Evolutionary conservation across 1,140 invertebrate species (phyloP), one percentile per base, ranked within the genome.

Genomic region (Anthonomus grandis): DNA sequence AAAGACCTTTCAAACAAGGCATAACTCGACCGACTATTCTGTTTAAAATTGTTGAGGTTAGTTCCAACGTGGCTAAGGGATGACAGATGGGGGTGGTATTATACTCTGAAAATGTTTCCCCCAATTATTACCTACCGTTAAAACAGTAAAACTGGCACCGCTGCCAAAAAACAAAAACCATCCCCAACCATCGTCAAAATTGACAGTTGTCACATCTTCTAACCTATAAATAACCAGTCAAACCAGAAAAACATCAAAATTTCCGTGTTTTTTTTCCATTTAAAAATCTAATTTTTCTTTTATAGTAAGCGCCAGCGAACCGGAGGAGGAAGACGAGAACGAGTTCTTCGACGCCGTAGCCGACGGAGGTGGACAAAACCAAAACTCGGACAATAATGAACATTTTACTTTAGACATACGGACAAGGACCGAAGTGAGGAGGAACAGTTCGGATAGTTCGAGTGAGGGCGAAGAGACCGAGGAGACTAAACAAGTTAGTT

Each of bases 341-440:
- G 91, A 93, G 65, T 98, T 95, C 76, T 95, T 91, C 71, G 94
- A 97, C 79, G 93, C 93, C 2, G 79, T 89, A 74, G 87, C 89
- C 67, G 83, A 85, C 38, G 83, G 78, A 25, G 74, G 74, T 51
- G n/a, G n/a, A n/a, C 70, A 74, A 47, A 64, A 41, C 52, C 71
- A 74, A 47, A 66, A 46, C 46, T 58, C 68, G 45, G 64, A 74
- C 61, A 72, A 74, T 8, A 78, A 80, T 58, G 76, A 78, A 62
- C 78, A 73, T 59, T 87, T 87, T 71, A 85, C 86, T 51, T 75
- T 88, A 59, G 86, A 81, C 71, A 81, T 87, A 68, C 78, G 82
- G 23, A 80, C 54, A 60, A 72, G 53, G 57, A 67, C 55, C 60
- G 66, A 58, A 3, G 67, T 65, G 19, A 46, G 70, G 62, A 54